These are phyloP conservation scores for Melinaea marsaeus DNA, from an alignment of 2,888 invertebrate species.

Conservation along the genomic window DNA sequence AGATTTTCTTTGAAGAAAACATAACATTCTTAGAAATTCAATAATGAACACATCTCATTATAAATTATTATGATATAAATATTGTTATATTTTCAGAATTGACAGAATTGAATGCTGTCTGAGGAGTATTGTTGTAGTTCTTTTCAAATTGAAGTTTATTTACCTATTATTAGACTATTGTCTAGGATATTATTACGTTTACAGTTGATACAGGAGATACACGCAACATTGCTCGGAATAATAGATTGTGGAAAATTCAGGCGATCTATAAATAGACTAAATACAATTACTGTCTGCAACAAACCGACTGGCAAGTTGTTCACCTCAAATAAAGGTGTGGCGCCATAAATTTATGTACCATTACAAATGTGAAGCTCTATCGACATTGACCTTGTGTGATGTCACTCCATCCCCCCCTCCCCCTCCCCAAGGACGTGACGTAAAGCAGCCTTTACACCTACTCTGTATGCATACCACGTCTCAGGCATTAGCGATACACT, in stretches of 20 bases:
- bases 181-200: too few species aligned
- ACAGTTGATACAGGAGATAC: too few species aligned
- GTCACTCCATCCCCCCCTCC: constrained; percentile 7
- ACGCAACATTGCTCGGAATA: too few species aligned
- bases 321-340: constrained; percentile 4
- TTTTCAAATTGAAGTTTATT: too few species aligned
- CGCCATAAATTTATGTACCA: constrained; percentile 5
- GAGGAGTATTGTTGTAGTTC: too few species aligned
- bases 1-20: too few species aligned
- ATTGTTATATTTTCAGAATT: too few species aligned
- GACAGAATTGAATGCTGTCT: too few species aligned
- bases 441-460: constrained; percentile 8
- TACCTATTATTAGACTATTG: too few species aligned
- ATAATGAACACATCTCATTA: too few species aligned
- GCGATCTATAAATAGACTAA: not conserved
- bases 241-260: not conserved
- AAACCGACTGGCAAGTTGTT: not conserved
- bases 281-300: not conserved
- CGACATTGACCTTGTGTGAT: constrained; percentile 19
- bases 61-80: too few species aligned
- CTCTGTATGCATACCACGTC: constrained; percentile 12
- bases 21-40: too few species aligned
- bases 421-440: constrained; percentile 11
- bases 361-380: constrained; percentile 1
- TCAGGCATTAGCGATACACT: not conserved